phyloP scores from a whole-genome alignment of 1,140 invertebrate species.

The Eupeodes corollae region DNA sequence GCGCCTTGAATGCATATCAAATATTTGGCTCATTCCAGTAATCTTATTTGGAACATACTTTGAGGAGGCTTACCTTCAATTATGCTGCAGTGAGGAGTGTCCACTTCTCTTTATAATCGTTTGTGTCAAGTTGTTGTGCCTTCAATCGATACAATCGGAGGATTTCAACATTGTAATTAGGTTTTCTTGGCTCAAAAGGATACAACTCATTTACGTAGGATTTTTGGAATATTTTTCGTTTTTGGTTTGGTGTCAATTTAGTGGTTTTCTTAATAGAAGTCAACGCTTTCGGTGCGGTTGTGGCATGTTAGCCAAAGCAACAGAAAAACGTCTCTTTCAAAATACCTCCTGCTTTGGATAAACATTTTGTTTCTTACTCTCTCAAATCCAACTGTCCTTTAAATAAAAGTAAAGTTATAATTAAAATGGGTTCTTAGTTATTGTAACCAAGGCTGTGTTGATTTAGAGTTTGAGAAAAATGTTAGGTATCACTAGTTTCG shows the following conservation, averaged over 20 bases:
- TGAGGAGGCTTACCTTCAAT: conserved; percentile 3
- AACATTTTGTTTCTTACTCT: too few relatives aligned
- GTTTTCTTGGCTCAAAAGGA: conserved; percentile 9
- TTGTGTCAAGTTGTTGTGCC: too few relatives aligned
- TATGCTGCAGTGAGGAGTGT: background rate
- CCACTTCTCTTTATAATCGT: background rate
- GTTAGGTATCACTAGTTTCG: too few relatives aligned
- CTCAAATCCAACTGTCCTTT: too few relatives aligned
- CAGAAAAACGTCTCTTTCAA: too few relatives aligned
- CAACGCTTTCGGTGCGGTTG: conserved; percentile 6
- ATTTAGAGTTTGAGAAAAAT: too few relatives aligned
- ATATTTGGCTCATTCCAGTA: conserved; percentile 11
- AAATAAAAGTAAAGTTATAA: too few relatives aligned
- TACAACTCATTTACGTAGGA: conserved; percentile 10
- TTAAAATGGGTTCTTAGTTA: too few relatives aligned
- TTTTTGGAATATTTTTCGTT: background rate
- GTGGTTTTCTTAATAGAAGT: conserved; percentile 6
- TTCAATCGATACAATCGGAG: conserved; percentile 8
- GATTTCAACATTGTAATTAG: conserved; percentile 10
- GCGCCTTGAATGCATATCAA: conserved; percentile 12
- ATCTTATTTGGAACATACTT: conserved; percentile 11
- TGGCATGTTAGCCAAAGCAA: background rate
- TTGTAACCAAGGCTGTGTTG: too few relatives aligned
- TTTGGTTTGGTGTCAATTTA: background rate
- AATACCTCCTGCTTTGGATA: too few relatives aligned